Evolutionary conservation across 1,140 invertebrate genomes (phyloP), one percentile per base, ranked within the genome.

Genomic region (Luehdorfia chinensis): DNA sequence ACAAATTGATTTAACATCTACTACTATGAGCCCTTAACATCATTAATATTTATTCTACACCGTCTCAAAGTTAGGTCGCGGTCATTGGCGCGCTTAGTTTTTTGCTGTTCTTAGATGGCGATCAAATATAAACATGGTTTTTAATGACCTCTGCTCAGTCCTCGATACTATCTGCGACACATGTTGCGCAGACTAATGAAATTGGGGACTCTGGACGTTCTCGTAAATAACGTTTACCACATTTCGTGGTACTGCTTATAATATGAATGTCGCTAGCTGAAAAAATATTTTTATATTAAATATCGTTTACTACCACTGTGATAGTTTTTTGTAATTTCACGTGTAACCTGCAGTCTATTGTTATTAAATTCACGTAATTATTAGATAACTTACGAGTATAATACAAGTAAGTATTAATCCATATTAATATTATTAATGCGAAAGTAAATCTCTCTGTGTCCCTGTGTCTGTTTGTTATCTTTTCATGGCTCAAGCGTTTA

Each of bases 171-270:
- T 75, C 71, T 53, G 49, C 33, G 51, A 75, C 73, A 79, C 69
- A 79, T 79, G 73, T 76, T 71, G 52, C 44, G 56, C 41, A 62
- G 45, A 47, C 71, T 70, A 79, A 75, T 75, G 69, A 74, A 55
- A 65, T 57, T 48, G 50, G 67, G 41, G 61, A 75, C 66, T 64
- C 52, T 7, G 49, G n/a, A n/a, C n/a, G n/a, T n/a, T n/a, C 59
- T 62, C 66, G 64, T 66, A 68, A 67, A 16, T n/a, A 32, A 14
- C 21, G 13, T 45, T 56, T 18, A 3, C 6, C 13, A 34, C 11
- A 25, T 27, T 28, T 47, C 8, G 23, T 32, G 31, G 1, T 32
- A 25, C 23, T n/a, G 0, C 11, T 2, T 27, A 27, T n/a, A n/a
- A 8, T 21, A 7, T 21, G 19, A 21, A 3, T 7, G 11, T 1